A percentile compares a stretch with the other conserved stretches of the same genome.
These are phyloP conservation scores for Chrysomallon squamiferum DNA, from an alignment of 1,140 invertebrate species.

Conservation along the genomic window DNA sequence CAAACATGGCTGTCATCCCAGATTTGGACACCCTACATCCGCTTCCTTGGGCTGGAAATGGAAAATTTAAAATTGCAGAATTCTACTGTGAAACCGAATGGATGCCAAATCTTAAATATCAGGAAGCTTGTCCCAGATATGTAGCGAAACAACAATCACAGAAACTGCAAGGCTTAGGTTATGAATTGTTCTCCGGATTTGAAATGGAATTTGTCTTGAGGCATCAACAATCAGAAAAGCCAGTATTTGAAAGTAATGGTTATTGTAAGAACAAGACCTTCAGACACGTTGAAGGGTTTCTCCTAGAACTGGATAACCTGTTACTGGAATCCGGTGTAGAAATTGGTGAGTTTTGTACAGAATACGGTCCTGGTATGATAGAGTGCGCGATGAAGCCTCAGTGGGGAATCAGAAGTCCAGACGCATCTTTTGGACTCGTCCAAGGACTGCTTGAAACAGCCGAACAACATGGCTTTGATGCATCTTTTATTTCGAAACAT, in stretches of 20 bases:
- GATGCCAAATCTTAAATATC: neutral
- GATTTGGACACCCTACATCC: neutral
- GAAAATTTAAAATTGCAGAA: neutral
- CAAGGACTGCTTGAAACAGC: neutral
- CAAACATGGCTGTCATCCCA: neutral
- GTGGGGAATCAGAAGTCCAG: neutral
- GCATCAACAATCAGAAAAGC: neutral
- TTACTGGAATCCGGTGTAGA: neutral
- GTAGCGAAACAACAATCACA: neutral
- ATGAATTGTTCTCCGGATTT: neutral
- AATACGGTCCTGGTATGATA: neutral
- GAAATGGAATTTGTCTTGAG: neutral
- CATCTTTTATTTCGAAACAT: neutral
- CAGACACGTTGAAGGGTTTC: neutral
- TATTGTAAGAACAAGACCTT: neutral
- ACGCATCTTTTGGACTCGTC: neutral
- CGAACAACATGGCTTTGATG: neutral
- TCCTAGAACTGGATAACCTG: neutral
- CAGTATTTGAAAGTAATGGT: neutral
- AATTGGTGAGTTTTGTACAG: neutral
- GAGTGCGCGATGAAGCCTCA: neutral
- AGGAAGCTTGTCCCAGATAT: neutral
- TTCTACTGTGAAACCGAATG: neutral
- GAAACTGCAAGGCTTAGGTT: neutral
- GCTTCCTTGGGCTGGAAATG: neutral